Evolutionary conservation across 1,140 invertebrate species (phyloP).

Genomic region (Aphelinus atriplicis): DNA sequence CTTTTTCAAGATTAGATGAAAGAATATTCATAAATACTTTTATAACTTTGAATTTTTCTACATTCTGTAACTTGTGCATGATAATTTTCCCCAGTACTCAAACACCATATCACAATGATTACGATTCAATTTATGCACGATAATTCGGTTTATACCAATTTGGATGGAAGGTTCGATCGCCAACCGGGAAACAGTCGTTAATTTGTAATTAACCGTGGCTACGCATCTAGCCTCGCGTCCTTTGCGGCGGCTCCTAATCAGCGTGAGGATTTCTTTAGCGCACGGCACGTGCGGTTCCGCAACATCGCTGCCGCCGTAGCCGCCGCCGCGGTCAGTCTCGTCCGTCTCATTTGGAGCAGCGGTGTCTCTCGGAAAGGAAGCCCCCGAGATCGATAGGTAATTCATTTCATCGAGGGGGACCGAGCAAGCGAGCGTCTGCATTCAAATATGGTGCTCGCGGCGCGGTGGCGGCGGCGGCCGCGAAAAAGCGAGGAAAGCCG

Average conservation of each 20-base stretch:
- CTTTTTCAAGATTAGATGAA: no score
- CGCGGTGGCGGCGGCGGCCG: not conserved
- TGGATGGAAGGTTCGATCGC: no score
- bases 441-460: slow-evolving; percentile 56
- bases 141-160: no score
- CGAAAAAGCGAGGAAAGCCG: slow-evolving; percentile 32
- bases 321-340: not conserved
- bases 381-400: slow-evolving; percentile 23
- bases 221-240: not conserved
- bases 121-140: not conserved
- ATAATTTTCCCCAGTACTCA: not conserved
- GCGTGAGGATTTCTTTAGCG: slow-evolving; percentile 14
- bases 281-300: no score
- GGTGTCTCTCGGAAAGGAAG: slow-evolving; percentile 19
- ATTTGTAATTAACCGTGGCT: not conserved
- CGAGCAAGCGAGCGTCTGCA: slow-evolving; percentile 34
- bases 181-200: not conserved
- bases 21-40: no score
- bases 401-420: slow-evolving; percentile 2
- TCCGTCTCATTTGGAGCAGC: slow-evolving; percentile 5
- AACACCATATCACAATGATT: not conserved
- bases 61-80: no score
- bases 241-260: slow-evolving; percentile 11
- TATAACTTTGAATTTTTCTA: no score
- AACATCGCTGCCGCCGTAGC: not conserved